A percentile compares a stretch with the other conserved stretches of the same genome.
Evolutionary conservation across 2,888 invertebrate genomes (phyloP).

Genomic region (Oligia fasciuncula): DNA sequence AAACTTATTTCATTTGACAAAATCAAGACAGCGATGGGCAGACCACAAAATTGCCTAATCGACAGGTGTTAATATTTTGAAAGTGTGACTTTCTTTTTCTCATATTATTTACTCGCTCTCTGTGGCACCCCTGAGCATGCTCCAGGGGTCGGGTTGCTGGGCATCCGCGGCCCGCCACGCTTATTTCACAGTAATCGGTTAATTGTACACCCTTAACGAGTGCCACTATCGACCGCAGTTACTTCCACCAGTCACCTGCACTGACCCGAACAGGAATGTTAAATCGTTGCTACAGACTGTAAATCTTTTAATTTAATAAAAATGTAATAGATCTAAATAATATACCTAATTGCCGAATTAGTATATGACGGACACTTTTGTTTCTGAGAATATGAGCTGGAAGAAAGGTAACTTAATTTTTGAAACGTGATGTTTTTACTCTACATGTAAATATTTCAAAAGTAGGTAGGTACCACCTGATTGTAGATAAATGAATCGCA

Average conservation of each 20-base stretch:
- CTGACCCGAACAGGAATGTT: neutral
- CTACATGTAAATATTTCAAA: neutral
- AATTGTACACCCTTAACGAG: slow-evolving; percentile 83
- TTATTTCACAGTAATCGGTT: slow-evolving; percentile 84
- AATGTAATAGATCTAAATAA: neutral
- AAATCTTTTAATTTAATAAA: no score
- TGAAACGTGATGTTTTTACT: neutral
- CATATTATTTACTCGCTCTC: no score
- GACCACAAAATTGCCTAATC: neutral
- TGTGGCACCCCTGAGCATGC: slow-evolving; percentile 59
- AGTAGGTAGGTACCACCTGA: neutral
- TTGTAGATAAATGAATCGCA: slow-evolving; percentile 6
- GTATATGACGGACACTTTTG: neutral
- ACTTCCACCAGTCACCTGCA: slow-evolving; percentile 6
- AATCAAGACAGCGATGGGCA: no score
- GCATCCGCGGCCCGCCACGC: slow-evolving; percentile 80
- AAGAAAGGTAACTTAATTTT: neutral
- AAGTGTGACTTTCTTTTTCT: neutral
- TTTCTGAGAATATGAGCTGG: neutral
- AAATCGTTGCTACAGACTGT: slow-evolving; percentile 8
- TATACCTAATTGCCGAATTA: neutral
- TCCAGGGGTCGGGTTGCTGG: slow-evolving; percentile 75
- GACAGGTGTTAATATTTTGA: no score
- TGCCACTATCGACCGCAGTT: slow-evolving; percentile 56
- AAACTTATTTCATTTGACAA: no score